Evolutionary conservation across 2,797 vertebrate genomes (phyloP).

Genomic region (Clarias platycephalus): DNA sequence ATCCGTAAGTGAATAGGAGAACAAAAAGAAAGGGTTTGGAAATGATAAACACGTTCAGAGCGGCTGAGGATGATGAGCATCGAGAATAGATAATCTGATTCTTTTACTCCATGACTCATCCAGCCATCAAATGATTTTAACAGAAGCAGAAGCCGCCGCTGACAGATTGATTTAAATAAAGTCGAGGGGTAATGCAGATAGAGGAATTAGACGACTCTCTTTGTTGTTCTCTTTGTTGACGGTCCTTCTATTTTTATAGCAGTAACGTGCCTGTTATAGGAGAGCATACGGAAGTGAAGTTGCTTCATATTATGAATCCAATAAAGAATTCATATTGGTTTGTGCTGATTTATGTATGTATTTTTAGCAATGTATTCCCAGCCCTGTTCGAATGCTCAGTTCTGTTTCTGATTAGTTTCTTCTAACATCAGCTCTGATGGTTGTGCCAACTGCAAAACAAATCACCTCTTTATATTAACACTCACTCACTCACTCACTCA

Average conservation of each 20-base stretch:
- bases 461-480: background rate
- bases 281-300: background rate
- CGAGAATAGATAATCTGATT: background rate
- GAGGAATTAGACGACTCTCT: background rate
- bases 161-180: conserved; percentile 1
- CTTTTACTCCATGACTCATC: conserved; percentile 14
- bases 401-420: background rate
- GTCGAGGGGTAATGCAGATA: background rate
- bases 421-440: background rate
- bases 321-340: background rate
- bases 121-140: background rate
- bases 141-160: background rate
- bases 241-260: background rate
- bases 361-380: no score
- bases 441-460: background rate
- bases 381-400: background rate
- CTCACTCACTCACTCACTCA: no score
- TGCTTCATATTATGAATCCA: background rate
- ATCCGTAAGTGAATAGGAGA: background rate
- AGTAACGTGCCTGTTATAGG: background rate
- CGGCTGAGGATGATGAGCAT: background rate
- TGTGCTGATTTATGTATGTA: background rate
- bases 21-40: conserved; percentile 8
- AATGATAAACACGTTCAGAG: background rate
- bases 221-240: conserved; percentile 7